Percentiles rank a stretch among this genome's conserved stretches.
Conservation (phyloP, 2,888 invertebrate species). For the Tolmerus cingulatus region DNA sequence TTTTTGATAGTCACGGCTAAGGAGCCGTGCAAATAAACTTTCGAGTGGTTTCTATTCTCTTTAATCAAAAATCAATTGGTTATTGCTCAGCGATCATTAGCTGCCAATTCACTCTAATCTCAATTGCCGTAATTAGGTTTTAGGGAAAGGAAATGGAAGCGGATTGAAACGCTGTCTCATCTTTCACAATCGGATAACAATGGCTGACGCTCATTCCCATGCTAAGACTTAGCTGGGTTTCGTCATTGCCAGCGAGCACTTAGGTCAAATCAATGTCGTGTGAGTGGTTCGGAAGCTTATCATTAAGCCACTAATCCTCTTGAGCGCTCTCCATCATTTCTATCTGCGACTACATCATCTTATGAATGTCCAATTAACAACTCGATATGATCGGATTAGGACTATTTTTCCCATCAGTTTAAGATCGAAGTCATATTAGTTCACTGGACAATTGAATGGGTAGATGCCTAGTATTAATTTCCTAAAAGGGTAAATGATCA, state of each 20-base stretch:
- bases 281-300: conserved; percentile 10
- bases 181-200: conserved; percentile 15
- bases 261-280: conserved; percentile 17
- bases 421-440: not conserved
- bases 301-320: conserved; percentile 24
- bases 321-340: conserved; percentile 18
- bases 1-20: not conserved
- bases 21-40: not conserved
- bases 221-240: not conserved
- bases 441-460: not conserved
- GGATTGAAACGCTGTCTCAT: not conserved
- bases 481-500: not conserved
- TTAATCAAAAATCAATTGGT: conserved; percentile 24
- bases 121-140: conserved; percentile 17
- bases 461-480: not conserved
- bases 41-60: not conserved
- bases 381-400: conserved; percentile 21
- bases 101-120: not conserved
- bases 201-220: conserved; percentile 2
- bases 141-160: conserved; percentile 2
- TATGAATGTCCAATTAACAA: conserved; percentile 41
- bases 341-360: conserved; percentile 20
- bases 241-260: not conserved
- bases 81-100: not conserved
- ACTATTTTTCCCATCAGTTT: not conserved